Percentiles rank a stretch among this genome's conserved stretches.
Conservation (phyloP, 2,797 vertebrate genomes). For the Lepus townsendii region DNA sequence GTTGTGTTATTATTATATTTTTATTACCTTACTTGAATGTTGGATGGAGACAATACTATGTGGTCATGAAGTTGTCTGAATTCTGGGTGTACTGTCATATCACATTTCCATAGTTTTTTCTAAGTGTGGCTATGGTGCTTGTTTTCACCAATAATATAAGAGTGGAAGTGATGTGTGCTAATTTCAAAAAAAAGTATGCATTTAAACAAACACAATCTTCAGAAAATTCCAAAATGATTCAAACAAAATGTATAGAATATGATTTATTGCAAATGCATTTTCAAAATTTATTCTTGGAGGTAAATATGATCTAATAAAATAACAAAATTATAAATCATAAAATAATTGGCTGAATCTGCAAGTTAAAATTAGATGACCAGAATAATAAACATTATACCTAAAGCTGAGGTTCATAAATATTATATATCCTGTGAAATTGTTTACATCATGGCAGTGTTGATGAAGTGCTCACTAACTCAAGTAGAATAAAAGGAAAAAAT, state of each 20-base stretch:
- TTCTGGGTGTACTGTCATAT: background rate
- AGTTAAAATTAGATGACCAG: constrained; percentile 35
- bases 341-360: background rate
- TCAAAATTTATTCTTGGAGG: background rate
- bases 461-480: background rate
- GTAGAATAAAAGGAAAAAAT: background rate
- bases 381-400: constrained; percentile 13
- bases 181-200: background rate
- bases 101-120: background rate
- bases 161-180: background rate
- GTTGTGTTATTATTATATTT: constrained; percentile 9
- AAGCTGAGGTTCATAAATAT: background rate
- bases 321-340: constrained; percentile 45
- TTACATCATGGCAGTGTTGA: background rate
- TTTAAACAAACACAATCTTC: background rate
- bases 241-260: constrained; percentile 3
- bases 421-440: background rate
- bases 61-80: background rate
- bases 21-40: background rate
- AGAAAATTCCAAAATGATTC: background rate
- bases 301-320: background rate
- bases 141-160: background rate
- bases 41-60: background rate
- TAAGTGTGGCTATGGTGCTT: background rate
- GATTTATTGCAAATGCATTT: constrained; percentile 7